Evolutionary conservation across 2,797 vertebrate species (phyloP).

Genomic region (Leucoraja ocellata): DNA sequence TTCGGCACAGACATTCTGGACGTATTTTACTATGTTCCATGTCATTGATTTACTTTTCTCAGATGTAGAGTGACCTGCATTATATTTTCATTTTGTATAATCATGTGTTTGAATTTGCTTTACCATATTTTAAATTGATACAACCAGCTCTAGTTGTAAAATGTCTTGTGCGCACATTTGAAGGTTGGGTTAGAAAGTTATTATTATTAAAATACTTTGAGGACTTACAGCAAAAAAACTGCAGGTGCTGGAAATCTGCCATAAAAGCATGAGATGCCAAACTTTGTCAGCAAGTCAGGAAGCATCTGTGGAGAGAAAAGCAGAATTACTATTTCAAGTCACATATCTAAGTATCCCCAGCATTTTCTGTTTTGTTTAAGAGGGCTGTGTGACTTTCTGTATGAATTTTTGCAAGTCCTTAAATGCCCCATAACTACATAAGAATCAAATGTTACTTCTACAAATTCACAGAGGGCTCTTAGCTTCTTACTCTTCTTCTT

Average conservation of each 20-base stretch:
- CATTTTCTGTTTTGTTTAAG: too few relatives aligned
- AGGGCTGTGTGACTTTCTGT: background rate
- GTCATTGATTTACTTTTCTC: background rate
- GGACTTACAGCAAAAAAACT: too few relatives aligned
- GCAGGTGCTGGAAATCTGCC: background rate
- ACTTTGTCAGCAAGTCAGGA: too few relatives aligned
- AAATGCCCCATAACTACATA: background rate
- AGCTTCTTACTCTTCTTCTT: background rate
- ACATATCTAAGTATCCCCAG: too few relatives aligned
- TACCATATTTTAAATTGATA: background rate
- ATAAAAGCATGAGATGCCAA: background rate
- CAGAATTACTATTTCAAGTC: too few relatives aligned
- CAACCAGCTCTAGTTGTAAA: background rate
- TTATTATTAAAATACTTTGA: background rate
- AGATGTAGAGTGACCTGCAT: background rate
- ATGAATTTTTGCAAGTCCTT: too few relatives aligned
- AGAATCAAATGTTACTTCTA: background rate
- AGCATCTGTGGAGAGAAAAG: too few relatives aligned
- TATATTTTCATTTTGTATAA: conserved; percentile 13
- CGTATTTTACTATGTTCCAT: too few relatives aligned
- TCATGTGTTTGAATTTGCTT: background rate
- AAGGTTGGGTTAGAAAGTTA: background rate
- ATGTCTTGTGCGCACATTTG: background rate
- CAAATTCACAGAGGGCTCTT: background rate
- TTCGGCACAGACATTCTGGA: too few relatives aligned